Evolutionary conservation across 2,113 vertebrate genomes (phyloP).

Genomic region (Anas platyrhynchos): DNA sequence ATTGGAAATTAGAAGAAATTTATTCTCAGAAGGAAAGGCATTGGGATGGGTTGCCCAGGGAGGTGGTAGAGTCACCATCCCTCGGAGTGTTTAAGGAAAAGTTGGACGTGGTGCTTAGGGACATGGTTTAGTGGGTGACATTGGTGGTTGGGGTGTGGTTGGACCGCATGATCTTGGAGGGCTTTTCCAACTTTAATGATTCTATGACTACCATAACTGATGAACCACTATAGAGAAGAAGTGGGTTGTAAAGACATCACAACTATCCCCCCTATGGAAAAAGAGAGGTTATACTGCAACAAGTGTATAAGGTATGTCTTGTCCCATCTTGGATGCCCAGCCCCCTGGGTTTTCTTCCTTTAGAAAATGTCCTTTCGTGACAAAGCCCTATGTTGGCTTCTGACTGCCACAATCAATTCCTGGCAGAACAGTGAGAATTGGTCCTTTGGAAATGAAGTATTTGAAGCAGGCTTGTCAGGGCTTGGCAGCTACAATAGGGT

Average conservation of each 20-base stretch:
- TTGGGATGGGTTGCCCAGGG: too few relatives aligned
- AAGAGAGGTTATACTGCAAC: neutral
- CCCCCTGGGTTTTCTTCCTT: neutral
- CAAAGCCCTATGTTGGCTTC: neutral
- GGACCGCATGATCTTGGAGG: too few relatives aligned
- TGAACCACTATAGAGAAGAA: neutral
- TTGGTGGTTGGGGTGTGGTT: too few relatives aligned
- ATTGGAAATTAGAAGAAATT: too few relatives aligned
- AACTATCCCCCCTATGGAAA: neutral
- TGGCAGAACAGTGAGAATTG: constrained; percentile 49
- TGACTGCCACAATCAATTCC: neutral
- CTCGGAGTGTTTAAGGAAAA: too few relatives aligned
- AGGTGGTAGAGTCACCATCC: too few relatives aligned
- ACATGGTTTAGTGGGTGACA: too few relatives aligned
- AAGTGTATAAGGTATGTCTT: neutral
- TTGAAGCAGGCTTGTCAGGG: neutral
- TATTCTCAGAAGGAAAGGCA: too few relatives aligned
- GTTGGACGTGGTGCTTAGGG: too few relatives aligned
- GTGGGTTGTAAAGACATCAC: neutral
- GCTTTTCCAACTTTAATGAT: too few relatives aligned
- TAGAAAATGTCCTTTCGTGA: neutral
- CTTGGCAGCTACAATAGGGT: neutral
- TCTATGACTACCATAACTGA: neutral
- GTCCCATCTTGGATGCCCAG: neutral
- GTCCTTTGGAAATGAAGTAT: neutral